These are phyloP conservation scores for Callipepla squamata DNA, from an alignment of 2,113 vertebrate species.

Conservation along the genomic window DNA sequence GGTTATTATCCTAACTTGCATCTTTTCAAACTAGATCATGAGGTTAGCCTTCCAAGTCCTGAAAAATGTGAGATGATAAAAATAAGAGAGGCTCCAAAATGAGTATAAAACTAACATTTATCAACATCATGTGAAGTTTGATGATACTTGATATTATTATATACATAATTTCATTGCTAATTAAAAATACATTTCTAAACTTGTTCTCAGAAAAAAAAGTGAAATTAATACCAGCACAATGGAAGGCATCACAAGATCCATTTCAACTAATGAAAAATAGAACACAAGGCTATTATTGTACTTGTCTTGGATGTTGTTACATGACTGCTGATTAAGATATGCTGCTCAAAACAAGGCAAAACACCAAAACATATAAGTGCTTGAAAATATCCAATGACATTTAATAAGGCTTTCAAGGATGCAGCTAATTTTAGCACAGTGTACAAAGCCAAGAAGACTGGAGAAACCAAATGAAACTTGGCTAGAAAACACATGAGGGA, in stretches of 20 bases:
- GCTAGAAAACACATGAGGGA: neutral
- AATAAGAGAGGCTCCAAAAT: slow-evolving; percentile 26
- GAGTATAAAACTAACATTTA: neutral
- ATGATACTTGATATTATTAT: slow-evolving; percentile 55
- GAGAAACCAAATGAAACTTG: slow-evolving; percentile 6
- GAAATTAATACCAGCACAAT: slow-evolving; percentile 17
- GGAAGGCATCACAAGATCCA: slow-evolving; percentile 15
- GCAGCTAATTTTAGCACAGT: slow-evolving; percentile 35
- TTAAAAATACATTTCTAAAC: slow-evolving; percentile 64
- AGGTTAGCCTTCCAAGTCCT: slow-evolving; percentile 15
- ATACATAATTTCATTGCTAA: slow-evolving; percentile 69
- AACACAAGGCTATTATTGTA: slow-evolving; percentile 12
- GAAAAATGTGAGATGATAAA: neutral
- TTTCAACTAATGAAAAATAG: slow-evolving; percentile 66
- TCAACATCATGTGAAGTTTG: neutral
- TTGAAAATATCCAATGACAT: slow-evolving; percentile 35
- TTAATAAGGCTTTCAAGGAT: slow-evolving; percentile 29
- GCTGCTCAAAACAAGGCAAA: slow-evolving; percentile 55
- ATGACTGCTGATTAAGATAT: slow-evolving; percentile 48
- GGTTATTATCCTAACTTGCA: neutral
- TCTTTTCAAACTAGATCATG: neutral
- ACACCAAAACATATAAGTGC: slow-evolving; percentile 37
- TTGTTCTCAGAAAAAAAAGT: slow-evolving; percentile 46
- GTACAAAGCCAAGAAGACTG: slow-evolving; percentile 5
- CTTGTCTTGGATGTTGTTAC: slow-evolving; percentile 38